A percentile compares a stretch with the other conserved stretches of the same genome.
These are phyloP conservation scores for Drosophila asahinai DNA, from an alignment of 1,140 invertebrate genomes.

Conservation along the genomic window DNA sequence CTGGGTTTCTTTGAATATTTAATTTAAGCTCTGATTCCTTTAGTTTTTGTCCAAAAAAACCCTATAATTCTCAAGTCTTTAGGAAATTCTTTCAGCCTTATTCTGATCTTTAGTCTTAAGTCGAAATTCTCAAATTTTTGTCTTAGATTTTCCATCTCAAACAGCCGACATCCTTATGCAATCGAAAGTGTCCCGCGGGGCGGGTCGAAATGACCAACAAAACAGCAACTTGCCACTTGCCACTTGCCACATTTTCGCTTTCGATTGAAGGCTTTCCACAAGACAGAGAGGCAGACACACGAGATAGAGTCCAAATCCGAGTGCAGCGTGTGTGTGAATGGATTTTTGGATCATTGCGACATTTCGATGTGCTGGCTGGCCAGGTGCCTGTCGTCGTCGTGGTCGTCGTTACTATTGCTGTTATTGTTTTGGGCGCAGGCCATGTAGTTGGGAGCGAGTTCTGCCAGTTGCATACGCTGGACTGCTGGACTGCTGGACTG, in stretches of 20 bases:
- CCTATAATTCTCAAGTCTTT: fast-evolving
- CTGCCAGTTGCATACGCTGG: slow-evolving; percentile 39
- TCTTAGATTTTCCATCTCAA: background rate
- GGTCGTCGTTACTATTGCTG: slow-evolving; percentile 17
- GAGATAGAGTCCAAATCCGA: background rate
- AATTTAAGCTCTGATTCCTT: too few species aligned
- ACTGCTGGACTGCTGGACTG: slow-evolving; percentile 17
- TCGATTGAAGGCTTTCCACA: slow-evolving; percentile 25
- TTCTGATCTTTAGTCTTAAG: too few species aligned
- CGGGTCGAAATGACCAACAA: background rate
- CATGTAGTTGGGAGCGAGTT: slow-evolving; percentile 43
- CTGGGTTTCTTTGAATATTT: too few species aligned
- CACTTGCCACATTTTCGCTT: slow-evolving; percentile 20
- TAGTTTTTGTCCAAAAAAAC: too few species aligned
- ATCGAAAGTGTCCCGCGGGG: slow-evolving; percentile 27
- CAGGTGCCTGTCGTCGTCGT: slow-evolving; percentile 36
- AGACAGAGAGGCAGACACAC: background rate
- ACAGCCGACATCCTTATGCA: slow-evolving; percentile 15
- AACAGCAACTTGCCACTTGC: slow-evolving; percentile 7
- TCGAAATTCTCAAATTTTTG: background rate
- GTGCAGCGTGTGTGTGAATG: slow-evolving; percentile 15
- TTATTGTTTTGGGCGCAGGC: slow-evolving; percentile 36
- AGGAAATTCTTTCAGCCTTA: background rate
- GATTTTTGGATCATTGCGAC: slow-evolving; percentile 39
- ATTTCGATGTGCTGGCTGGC: slow-evolving; percentile 35